Conservation (phyloP, 2,888 invertebrate species). For the Zygothrica quintamaculata region DNA sequence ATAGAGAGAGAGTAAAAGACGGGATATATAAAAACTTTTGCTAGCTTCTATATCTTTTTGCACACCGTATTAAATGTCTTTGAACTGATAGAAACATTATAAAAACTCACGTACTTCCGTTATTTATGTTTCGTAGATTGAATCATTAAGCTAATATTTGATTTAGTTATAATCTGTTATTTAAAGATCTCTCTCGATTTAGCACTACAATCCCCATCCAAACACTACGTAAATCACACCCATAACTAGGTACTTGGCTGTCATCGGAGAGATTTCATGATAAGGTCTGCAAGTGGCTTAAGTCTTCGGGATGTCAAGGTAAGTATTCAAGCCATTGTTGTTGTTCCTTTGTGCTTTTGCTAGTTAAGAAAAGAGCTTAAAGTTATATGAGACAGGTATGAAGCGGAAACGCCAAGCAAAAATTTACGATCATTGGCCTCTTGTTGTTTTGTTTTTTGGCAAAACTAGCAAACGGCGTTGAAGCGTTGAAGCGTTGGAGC, state of each 20-base stretch:
- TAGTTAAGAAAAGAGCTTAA: neutral
- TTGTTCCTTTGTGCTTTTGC: conserved; percentile 2
- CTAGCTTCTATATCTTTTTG: conserved; percentile 14
- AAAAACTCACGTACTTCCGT: too few species aligned
- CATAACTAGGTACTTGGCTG: too few species aligned
- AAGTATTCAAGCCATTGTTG: too few species aligned
- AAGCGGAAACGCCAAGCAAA: conserved; percentile 62
- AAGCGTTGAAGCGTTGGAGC: conserved; percentile 54
- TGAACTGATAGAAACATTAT: too few species aligned
- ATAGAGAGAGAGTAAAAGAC: too few species aligned
- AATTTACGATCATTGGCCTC: conserved; percentile 63
- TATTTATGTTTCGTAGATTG: too few species aligned
- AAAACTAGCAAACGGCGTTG: conserved; percentile 40
- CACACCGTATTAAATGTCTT: too few species aligned
- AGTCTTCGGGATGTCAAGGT: conserved; percentile 1
- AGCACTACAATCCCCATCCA: too few species aligned
- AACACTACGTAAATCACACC: too few species aligned
- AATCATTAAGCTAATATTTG: neutral
- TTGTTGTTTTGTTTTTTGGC: conserved; percentile 49
- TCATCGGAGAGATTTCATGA: too few species aligned
- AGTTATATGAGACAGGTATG: conserved; percentile 22
- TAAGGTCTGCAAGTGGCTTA: conserved; percentile 10
- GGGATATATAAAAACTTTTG: conserved; percentile 34
- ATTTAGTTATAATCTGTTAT: too few species aligned
- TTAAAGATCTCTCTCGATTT: too few species aligned